A percentile compares a stretch with the other conserved stretches of the same genome.
Conservation (phyloP, 2,797 vertebrate genomes). For the Alauda arvensis region DNA sequence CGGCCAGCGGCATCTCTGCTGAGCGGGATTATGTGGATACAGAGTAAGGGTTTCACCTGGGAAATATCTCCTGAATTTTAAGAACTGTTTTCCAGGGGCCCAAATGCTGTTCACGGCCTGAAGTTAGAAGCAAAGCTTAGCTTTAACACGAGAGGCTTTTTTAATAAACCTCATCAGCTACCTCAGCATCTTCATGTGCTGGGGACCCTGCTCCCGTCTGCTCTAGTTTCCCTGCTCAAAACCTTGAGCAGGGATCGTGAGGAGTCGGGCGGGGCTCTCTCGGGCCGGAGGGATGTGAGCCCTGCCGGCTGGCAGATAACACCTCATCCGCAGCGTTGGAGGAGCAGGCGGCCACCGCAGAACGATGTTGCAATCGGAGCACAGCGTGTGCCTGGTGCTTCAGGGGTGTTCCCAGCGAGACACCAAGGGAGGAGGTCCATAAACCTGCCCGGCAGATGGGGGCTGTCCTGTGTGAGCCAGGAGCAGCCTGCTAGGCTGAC, state of each 20-base stretch:
- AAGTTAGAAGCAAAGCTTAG: background rate
- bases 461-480: background rate
- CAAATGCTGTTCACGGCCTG: background rate
- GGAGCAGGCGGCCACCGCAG: background rate
- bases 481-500: background rate
- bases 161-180: background rate
- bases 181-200: background rate
- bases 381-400: background rate
- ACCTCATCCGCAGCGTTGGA: accelerated
- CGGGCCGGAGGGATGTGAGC: accelerated
- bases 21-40: background rate
- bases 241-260: background rate
- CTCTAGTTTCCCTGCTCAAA: background rate
- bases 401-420: background rate
- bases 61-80: background rate
- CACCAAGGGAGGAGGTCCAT: background rate
- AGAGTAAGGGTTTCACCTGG: background rate
- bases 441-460: background rate
- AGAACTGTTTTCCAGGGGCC: background rate
- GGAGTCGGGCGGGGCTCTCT: accelerated
- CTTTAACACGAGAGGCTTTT: background rate
- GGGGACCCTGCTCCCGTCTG: background rate
- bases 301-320: background rate
- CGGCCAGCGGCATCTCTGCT: background rate
- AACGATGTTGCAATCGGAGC: background rate